These are phyloP conservation scores for Drosophila trapezifrons DNA, from an alignment of 1,140 invertebrate genomes.

Conservation along the genomic window DNA sequence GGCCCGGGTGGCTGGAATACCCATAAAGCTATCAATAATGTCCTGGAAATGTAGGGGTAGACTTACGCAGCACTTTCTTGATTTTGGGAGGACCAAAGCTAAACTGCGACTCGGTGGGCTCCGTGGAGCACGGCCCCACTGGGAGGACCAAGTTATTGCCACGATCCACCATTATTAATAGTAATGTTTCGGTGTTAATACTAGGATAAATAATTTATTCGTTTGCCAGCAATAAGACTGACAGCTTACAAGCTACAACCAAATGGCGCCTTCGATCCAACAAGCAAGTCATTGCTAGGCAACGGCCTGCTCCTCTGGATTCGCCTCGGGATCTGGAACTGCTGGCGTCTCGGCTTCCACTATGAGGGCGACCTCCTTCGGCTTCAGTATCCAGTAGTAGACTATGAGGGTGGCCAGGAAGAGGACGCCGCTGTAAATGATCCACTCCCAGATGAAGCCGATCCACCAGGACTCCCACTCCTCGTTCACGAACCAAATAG, in stretches of 20 bases:
- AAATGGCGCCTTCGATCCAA: conserved; percentile 29
- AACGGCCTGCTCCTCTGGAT: conserved; percentile 32
- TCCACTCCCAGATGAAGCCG: conserved; percentile 85
- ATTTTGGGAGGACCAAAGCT: conserved; percentile 60
- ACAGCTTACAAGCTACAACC: conserved; percentile 23
- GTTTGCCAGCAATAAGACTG: conserved; percentile 24
- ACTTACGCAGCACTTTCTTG: conserved; percentile 60
- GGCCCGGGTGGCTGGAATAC: conserved; percentile 57
- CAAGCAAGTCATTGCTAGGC: conserved; percentile 43
- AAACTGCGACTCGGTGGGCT: conserved; percentile 51
- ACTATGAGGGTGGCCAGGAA: conserved; percentile 85
- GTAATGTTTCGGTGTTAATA: conserved; percentile 19
- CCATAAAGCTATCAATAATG: too few relatives aligned
- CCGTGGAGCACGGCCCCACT: conserved; percentile 41
- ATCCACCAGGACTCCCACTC: conserved; percentile 87
- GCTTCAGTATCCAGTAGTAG: conserved; percentile 86
- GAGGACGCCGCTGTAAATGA: conserved; percentile 84
- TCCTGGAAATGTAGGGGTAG: background rate
- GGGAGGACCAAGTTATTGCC: conserved; percentile 29
- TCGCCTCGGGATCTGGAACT: background rate
- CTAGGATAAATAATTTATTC: conserved; percentile 73
- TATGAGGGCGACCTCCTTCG: conserved; percentile 85
- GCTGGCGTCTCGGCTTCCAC: conserved; percentile 57
- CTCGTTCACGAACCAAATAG: conserved; percentile 87
- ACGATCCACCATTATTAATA: conserved; percentile 34